Base-by-base conservation (phyloP, 1,140 invertebrate species). In the Ceratoteleas bidentatus region DNA sequence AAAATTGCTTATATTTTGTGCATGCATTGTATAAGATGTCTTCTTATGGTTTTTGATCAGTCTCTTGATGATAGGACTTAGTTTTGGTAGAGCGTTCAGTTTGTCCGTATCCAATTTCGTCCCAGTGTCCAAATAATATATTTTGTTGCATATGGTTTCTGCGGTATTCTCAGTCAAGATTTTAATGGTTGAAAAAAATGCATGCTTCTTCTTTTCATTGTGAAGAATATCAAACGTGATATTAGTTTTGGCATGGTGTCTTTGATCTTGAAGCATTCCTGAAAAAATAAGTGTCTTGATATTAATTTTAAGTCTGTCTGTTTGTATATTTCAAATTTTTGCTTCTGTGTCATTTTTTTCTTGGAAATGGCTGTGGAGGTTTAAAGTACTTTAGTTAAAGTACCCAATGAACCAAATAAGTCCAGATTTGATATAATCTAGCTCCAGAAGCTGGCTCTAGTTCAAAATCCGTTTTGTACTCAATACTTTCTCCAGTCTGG, bases 21-120 rank as follows among this genome's bases (percentile, higher is more conserved):
- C 43, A 9, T 80, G 61, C 68, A 80, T 62, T 0, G 52, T 40
- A 8, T 73, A 80, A 0, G 76, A 80, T 11, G 54, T 73, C 33
- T 54, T 80, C 15, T 57, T 68, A 33, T 80, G 38, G 24, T 73
- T 72, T 3, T 16, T 53, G 0, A 66, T 14, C 0, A 79, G 0
- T 13, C 73, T 54, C 2, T 38, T 61, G 2, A 73, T 32, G 10
- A 79, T 79, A 0, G 68, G 76, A 16, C 6, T n/a, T 3, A 79
- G 54, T 11, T 79, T 65, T n/a, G 13, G 15, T 5, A 9, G 6
- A 10, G 69, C 11, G 6, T 7, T 16, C 11, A 61, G 24, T 6
- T 68, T 76, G 11, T 68, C 54, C 0, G 6, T 10, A 0, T 38
- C 6, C 3, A 53, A 0, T 57, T 69, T 15, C 0, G 13, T 9